Percentiles rank a stretch among this genome's conserved stretches.
Conservation (phyloP, 2,888 invertebrate species). For the Lomographa bimaculata region DNA sequence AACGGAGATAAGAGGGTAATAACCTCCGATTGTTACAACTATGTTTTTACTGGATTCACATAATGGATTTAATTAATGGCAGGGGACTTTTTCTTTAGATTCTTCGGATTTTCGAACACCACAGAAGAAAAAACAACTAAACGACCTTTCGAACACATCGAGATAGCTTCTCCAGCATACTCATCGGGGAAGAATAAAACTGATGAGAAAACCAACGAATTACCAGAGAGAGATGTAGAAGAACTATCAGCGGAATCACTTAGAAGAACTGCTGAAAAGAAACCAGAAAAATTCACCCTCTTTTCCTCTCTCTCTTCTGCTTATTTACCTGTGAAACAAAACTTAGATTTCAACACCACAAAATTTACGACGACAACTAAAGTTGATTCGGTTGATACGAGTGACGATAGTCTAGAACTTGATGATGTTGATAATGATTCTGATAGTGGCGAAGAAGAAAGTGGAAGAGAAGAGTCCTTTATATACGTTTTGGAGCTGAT, state of each 20-base stretch:
- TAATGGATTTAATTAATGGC: too few species aligned
- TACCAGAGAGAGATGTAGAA: slow-evolving; percentile 58
- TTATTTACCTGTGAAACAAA: slow-evolving; percentile 47
- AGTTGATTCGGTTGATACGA: neutral
- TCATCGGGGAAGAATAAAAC: slow-evolving; percentile 5
- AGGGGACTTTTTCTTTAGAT: too few species aligned
- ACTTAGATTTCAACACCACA: slow-evolving; percentile 5
- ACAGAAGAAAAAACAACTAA: slow-evolving; percentile 41
- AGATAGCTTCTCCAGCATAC: slow-evolving; percentile 20
- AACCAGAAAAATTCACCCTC: slow-evolving; percentile 68
- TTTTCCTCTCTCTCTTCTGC: slow-evolving; percentile 59
- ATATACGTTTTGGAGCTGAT: slow-evolving; percentile 59
- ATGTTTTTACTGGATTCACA: too few species aligned
- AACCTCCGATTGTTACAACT: too few species aligned
- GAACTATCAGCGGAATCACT: slow-evolving; percentile 58
- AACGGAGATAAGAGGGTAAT: too few species aligned
- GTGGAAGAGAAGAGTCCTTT: slow-evolving; percentile 41
- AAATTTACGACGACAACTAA: too few species aligned
- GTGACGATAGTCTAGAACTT: slow-evolving; percentile 21
- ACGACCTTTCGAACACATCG: slow-evolving; percentile 32
- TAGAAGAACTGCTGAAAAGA: slow-evolving; percentile 50
- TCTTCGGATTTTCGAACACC: slow-evolving; percentile 50
- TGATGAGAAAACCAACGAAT: slow-evolving; percentile 38
- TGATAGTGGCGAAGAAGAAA: neutral
- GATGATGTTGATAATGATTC: slow-evolving; percentile 19